Evolutionary conservation across 1,140 invertebrate genomes (phyloP).

Genomic region (Penaeus indicus): DNA sequence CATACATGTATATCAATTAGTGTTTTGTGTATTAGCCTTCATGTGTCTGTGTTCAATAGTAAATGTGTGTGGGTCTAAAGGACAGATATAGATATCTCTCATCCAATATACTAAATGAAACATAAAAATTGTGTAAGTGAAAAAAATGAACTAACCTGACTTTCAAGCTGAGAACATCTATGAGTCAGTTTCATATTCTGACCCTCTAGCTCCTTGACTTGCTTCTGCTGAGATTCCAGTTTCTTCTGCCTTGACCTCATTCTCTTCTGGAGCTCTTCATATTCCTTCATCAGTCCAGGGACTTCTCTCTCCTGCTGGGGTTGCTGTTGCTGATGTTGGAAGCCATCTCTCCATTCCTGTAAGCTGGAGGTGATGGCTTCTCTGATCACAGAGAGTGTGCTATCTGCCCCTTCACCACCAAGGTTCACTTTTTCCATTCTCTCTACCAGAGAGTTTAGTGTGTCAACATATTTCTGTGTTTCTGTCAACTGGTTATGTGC

Average conservation of each 20-base stretch:
- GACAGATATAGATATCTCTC: too few relatives aligned
- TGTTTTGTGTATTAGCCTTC: too few relatives aligned
- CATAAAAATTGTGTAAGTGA: too few relatives aligned
- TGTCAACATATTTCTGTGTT: slow-evolving; percentile 26
- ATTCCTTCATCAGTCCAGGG: slow-evolving; percentile 21
- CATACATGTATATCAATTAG: too few relatives aligned
- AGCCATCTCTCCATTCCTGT: slow-evolving; percentile 45
- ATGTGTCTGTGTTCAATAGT: too few relatives aligned
- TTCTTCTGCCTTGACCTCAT: slow-evolving; percentile 33
- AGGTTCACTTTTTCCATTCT: slow-evolving; percentile 36
- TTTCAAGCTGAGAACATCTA: slow-evolving; percentile 23
- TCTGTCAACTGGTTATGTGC: too few relatives aligned
- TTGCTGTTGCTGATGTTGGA: slow-evolving; percentile 21
- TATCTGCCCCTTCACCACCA: slow-evolving; percentile 29
- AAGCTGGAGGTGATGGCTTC: slow-evolving; percentile 37
- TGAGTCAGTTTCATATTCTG: slow-evolving; percentile 40
- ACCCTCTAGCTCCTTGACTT: slow-evolving; percentile 19
- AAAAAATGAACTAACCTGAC: slow-evolving; percentile 1
- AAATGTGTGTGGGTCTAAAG: too few relatives aligned
- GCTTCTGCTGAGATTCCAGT: slow-evolving; percentile 35
- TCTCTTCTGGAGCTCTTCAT: slow-evolving; percentile 46
- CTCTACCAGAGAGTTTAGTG: slow-evolving; percentile 26
- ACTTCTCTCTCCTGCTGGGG: not conserved
- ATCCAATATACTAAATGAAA: too few relatives aligned
- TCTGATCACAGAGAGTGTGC: slow-evolving; percentile 23